These are phyloP conservation scores for Conops quadrifasciatus DNA, from an alignment of 2,888 invertebrate genomes.

Conservation along the genomic window DNA sequence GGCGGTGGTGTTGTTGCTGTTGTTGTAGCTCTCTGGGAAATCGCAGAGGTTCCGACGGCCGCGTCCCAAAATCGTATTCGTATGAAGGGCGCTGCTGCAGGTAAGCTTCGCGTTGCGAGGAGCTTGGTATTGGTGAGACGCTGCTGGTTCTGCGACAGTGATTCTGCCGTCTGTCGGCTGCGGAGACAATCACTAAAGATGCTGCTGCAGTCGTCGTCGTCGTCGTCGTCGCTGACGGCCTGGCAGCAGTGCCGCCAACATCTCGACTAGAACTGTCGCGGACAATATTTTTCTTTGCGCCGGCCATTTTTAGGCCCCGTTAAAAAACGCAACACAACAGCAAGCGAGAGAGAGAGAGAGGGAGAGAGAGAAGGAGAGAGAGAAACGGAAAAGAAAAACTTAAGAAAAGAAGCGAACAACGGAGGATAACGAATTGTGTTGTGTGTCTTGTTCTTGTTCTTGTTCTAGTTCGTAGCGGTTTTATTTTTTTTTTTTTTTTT, in stretches of 20 bases:
- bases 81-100: constrained; percentile 48
- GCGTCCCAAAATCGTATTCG: constrained; percentile 45
- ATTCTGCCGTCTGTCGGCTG: background rate
- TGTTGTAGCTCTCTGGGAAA: constrained; percentile 39
- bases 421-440: constrained; percentile 56
- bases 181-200: background rate
- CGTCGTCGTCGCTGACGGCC: constrained; percentile 33
- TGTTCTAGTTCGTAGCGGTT: too few species aligned
- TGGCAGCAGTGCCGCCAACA: constrained; percentile 40
- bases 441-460: constrained; percentile 37
- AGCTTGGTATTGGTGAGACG: constrained; percentile 37
- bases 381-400: constrained; percentile 54
- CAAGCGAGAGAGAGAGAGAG: constrained; percentile 47
- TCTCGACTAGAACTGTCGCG: constrained; percentile 52
- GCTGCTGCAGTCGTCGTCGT: constrained; percentile 27
- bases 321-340: background rate
- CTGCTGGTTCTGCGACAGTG: constrained; percentile 22
- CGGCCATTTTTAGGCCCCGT: background rate
- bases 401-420: constrained; percentile 55
- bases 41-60: background rate
- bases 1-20: constrained; percentile 40
- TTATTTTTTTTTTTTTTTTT: too few species aligned
- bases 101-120: constrained; percentile 32
- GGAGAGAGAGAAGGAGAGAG: constrained; percentile 50
- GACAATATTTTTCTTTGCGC: constrained; percentile 52